Evolutionary conservation across 2,888 invertebrate genomes (phyloP), one percentile per base, ranked within the genome.

Genomic region (Nemurella pictetii): DNA sequence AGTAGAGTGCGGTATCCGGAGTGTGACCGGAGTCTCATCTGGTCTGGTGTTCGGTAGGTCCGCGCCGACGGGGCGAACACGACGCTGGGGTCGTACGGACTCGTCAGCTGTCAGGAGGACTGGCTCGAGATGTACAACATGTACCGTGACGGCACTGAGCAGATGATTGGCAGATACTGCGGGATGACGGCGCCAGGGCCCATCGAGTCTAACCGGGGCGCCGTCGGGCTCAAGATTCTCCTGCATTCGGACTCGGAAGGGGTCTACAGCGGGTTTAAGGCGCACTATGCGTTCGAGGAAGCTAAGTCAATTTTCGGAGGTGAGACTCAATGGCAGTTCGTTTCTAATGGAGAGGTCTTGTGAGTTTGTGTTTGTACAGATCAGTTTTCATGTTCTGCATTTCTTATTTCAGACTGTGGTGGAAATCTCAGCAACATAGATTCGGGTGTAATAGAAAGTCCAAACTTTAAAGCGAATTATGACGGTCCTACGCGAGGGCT

Each of bases 201-300:
- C 78, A 95, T 98, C 88, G 96, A 98, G 91, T 98, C 98, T 84
- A 96, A 96, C 88, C 94, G 95, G 86, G 97, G 97, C 28, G 96
- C 98, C 75, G 94, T 95, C 86, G 97, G 97, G 73, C 93, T 99
- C 87, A 95, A 97, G 89, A 94, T 99, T 85, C 93, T 97, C 85
- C 93, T 99, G 88, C 96, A 96, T 89, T 96, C 99, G 36, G 96
- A 99, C 90, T 93, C 93, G 32, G 95, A 95, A 87, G 95, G 95
- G 85, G 97, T 98, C 82, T 96, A 95, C 87, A 98, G 97, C 88
- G 99, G 99, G 30, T 99, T 99, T 91, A 98, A 97, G 90, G 99
- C 98, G 20, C 93, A 96, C 88, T 99, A 98, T 90, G 95, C 96
- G 88, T 99, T 99, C 90, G 96, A 98, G 91, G 93, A 94, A 75